These are phyloP conservation scores for Cynocephalus volans DNA, from an alignment of 2,113 vertebrate species.

Conservation along the genomic window DNA sequence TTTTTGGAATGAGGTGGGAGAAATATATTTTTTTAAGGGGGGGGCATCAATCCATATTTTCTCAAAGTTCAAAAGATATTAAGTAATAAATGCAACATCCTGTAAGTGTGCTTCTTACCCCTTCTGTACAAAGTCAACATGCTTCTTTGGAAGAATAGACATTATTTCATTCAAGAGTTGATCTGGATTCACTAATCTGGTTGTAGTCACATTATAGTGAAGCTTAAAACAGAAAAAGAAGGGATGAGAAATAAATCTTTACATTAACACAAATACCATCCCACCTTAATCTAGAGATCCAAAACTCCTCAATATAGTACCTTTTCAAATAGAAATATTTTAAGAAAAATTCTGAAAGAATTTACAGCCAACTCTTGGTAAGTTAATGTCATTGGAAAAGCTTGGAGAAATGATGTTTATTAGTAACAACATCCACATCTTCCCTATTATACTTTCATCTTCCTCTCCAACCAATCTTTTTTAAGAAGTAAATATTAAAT, in stretches of 20 bases:
- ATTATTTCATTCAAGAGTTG: conserved; percentile 95
- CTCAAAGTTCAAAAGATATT: background rate
- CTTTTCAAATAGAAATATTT: conserved; percentile 56
- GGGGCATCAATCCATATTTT: background rate
- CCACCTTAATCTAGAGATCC: background rate
- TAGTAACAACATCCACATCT: background rate
- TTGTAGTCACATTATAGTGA: conserved; percentile 96
- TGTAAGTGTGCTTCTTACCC: conserved; percentile 90
- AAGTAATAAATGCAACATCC: background rate
- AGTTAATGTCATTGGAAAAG: background rate
- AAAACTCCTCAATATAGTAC: conserved; percentile 9
- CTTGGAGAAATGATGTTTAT: conserved; percentile 8
- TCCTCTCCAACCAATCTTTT: conserved; percentile 34
- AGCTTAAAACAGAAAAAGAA: conserved; percentile 88
- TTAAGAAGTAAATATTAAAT: conserved; percentile 50
- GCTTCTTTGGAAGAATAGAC: conserved; percentile 92
- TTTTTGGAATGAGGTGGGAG: background rate
- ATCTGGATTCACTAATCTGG: conserved; percentile 93
- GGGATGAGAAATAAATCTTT: conserved; percentile 8
- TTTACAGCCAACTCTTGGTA: background rate
- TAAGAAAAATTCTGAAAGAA: conserved; percentile 40
- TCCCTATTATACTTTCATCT: background rate
- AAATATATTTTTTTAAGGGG: background rate
- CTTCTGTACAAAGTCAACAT: conserved; percentile 94
- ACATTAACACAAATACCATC: conserved; percentile 11